Evolutionary conservation across 2,113 vertebrate species (phyloP).

Genomic region (Neodon shergylaensis): DNA sequence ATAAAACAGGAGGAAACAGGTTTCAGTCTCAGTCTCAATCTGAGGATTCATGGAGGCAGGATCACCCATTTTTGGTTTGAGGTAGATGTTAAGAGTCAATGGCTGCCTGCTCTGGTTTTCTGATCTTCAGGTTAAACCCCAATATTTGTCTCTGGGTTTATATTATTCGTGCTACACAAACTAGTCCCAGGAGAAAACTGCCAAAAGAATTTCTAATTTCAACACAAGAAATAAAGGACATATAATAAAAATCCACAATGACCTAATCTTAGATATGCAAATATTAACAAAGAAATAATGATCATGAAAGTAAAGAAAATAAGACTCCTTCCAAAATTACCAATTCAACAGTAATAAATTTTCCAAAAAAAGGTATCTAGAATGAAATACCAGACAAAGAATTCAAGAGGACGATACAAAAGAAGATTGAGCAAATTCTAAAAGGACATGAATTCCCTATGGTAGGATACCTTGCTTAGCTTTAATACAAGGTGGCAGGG

Average conservation of each 20-base stretch:
- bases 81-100: no score
- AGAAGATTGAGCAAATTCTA: not conserved
- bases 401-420: not conserved
- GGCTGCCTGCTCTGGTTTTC: no score
- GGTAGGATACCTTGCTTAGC: no score
- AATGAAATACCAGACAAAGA: not conserved
- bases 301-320: not conserved
- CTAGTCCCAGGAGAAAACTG: not conserved
- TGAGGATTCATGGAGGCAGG: no score
- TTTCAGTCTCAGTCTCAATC: no score
- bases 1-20: no score
- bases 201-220: not conserved
- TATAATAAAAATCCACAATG: not conserved
- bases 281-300: not conserved
- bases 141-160: no score
- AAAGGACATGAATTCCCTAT: not conserved
- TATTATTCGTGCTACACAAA: no score
- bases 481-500: no score
- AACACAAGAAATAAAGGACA: not conserved
- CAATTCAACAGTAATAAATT: not conserved
- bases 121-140: no score
- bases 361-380: no score
- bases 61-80: no score
- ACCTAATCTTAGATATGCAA: not conserved
- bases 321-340: not conserved